These are phyloP conservation scores for Etia nguti DNA, from an alignment of 2,113 vertebrate genomes.

Conservation along the genomic window DNA sequence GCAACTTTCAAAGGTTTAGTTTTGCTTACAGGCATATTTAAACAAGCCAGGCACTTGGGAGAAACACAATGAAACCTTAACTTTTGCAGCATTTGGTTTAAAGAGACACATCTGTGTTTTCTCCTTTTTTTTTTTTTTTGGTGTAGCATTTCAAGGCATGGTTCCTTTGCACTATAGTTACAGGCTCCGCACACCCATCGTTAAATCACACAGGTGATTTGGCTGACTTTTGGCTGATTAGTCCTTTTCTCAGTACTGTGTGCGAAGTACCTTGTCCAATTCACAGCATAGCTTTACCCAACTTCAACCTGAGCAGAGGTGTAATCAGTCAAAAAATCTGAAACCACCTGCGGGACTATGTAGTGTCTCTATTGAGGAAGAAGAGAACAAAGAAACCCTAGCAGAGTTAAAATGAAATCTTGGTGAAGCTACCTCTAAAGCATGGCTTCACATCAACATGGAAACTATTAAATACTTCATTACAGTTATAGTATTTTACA, in stretches of 20 bases:
- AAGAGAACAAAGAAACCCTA: not conserved
- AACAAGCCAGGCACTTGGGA: not conserved
- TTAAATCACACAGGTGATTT: not conserved
- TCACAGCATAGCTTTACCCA: not conserved
- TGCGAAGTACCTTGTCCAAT: not conserved
- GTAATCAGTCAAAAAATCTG: not conserved
- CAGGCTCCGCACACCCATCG: not conserved
- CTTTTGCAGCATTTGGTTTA: not conserved
- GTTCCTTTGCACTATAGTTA: not conserved
- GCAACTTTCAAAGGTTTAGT: not conserved
- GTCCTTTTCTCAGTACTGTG: not conserved
- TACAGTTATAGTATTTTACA: not conserved
- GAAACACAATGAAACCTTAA: not conserved
- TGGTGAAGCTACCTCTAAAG: not conserved
- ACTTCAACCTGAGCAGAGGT: not conserved
- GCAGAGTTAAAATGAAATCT: not conserved
- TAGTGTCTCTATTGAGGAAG: not conserved
- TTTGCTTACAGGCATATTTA: not conserved
- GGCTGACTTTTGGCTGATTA: not conserved
- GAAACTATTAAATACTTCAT: not conserved
- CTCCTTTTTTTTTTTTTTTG: not conserved
- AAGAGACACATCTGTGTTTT: not conserved
- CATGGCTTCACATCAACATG: not conserved
- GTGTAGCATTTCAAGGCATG: not conserved
- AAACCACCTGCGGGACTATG: not conserved